Percentiles rank a stretch among this genome's conserved stretches.
Evolutionary conservation across 37 sponge, comb jelly and placozoan genomes (phyloP).

Genomic region (Aplysina aerophoba): DNA sequence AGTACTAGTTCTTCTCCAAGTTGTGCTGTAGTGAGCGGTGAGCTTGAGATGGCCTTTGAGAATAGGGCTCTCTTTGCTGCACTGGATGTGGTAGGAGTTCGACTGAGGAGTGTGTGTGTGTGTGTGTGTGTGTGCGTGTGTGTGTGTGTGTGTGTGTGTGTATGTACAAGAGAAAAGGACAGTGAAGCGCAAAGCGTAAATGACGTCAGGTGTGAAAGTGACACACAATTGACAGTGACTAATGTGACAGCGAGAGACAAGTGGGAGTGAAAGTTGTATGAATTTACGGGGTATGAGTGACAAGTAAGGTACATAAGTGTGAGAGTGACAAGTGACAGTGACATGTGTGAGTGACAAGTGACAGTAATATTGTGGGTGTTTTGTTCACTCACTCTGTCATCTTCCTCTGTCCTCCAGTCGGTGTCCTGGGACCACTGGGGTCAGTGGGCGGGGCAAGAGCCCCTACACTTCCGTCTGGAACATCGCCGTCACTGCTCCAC

Average conservation of each 20-base stretch:
- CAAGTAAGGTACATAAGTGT: background rate
- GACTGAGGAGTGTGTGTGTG: background rate
- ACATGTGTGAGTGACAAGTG: background rate
- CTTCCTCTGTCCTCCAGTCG: background rate
- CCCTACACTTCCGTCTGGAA: background rate
- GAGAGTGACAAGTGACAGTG: constrained; percentile 6
- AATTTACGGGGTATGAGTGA: background rate
- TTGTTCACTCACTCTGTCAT: background rate
- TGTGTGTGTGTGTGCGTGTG: constrained; percentile 30
- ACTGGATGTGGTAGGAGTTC: background rate
- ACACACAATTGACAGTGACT: background rate
- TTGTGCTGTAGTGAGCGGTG: background rate
- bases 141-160: constrained; percentile 43
- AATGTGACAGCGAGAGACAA: background rate
- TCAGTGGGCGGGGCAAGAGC: background rate
- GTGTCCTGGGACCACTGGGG: background rate
- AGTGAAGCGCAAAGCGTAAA: too few species aligned
- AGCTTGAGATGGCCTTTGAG: background rate
- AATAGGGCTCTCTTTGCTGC: background rate
- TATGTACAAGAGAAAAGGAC: constrained; percentile 10
- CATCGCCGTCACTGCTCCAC: too few species aligned
- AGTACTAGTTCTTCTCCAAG: background rate
- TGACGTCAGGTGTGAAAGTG: too few species aligned
- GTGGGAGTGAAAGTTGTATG: too few species aligned
- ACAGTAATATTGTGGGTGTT: background rate